phyloP scores from a whole-genome alignment of 2,888 invertebrate species.

The Acrobeloides nanus region DNA sequence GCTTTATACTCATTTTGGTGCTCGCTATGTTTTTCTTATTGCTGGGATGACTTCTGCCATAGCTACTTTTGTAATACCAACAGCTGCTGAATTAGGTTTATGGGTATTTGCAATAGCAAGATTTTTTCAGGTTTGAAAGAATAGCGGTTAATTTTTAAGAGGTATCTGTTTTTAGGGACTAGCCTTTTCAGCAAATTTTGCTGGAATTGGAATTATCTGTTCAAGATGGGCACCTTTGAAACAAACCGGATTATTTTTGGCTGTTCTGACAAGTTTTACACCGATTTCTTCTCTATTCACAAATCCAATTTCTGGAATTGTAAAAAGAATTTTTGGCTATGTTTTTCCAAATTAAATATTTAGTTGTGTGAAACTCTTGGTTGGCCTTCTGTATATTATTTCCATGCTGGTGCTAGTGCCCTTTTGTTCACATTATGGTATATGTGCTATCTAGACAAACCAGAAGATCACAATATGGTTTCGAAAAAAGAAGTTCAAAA shows the following conservation, averaged over 20 bases:
- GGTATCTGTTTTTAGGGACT: constrained; percentile 21
- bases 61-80: constrained; percentile 11
- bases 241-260: too few relatives aligned
- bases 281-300: too few relatives aligned
- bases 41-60: constrained; percentile 12
- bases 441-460: constrained; percentile 25
- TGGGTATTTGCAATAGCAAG: constrained; percentile 7
- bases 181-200: constrained; percentile 34
- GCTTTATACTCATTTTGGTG: constrained; percentile 35
- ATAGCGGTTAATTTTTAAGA: too few relatives aligned
- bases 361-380: too few relatives aligned
- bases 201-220: constrained; percentile 31
- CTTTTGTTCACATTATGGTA: constrained; percentile 29
- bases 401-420: constrained; percentile 18
- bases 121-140: constrained; percentile 9
- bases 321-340: too few relatives aligned
- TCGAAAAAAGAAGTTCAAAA: constrained; percentile 17
- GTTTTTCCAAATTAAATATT: too few relatives aligned
- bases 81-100: constrained; percentile 4
- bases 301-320: constrained; percentile 6
- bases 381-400: constrained; percentile 40
- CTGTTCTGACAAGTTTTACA: too few relatives aligned
- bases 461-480: too few relatives aligned
- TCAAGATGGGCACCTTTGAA: constrained; percentile 11
- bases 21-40: constrained; percentile 18